Evolutionary conservation across 1,140 invertebrate genomes (phyloP), one percentile per base, ranked within the genome.

Genomic region (Mya arenaria): DNA sequence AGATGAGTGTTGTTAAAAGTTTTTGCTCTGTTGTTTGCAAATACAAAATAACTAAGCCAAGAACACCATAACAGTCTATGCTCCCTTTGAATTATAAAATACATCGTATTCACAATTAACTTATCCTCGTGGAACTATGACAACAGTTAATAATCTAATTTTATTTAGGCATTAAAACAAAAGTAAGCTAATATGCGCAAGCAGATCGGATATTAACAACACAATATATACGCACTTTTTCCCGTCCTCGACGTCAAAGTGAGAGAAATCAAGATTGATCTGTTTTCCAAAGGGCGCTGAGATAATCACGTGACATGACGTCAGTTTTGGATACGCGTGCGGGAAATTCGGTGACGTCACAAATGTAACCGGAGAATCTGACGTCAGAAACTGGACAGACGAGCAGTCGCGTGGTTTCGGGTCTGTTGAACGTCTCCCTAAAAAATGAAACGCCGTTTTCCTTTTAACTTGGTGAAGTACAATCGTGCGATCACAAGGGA

Each of bases 221-320:
- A 71, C 5, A 56, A 34, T 28, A 34, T 30, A 39, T 55, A 69
- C 77, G 34, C 36, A 81, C 78, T 34, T 10, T 30, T 71, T 72
- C 5, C 52, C 41, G 28, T 81, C 55, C 32, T 81, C 78, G 8
- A 81, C 34, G 36, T 81, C 36, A 48, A 81, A 71, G 19, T 81
- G 65, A 19, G 32, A 17, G 19, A 81, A 81, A 10, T 81, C 66
- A 19, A 81, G 28, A 4, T 44, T n/a, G 19, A 72, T 39, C 25
- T 81, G 78, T 19, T 48, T 71, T n/a, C 65, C 78, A 23, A 48
- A 5, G 2, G 78, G 78, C 25, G 55, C 78, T 1, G 28, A 62
- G 2, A 81, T 30, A 2, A 81, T 48, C 5, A 63, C 62, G 48
- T 63, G 66, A 63, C 78, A 81, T 5, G 66, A 48, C 3, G 52